Evolutionary conservation across 2,113 vertebrate species (phyloP), one percentile per base, ranked within the genome.

Genomic region (Casuarius casuarius): DNA sequence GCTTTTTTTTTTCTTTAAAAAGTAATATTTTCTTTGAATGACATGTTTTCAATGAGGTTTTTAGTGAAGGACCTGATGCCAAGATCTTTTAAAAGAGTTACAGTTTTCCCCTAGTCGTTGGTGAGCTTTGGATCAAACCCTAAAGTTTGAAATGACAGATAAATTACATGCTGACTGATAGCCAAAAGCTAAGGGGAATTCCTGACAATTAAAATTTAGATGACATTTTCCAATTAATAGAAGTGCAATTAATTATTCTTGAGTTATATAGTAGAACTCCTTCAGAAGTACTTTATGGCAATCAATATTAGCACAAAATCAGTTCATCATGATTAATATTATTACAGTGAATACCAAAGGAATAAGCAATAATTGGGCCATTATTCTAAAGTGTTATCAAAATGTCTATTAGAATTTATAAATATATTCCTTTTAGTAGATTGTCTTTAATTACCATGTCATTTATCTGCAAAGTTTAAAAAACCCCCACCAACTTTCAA

Each of bases 151-250:
- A 92, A 70, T 25, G 74, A 25, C 74, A 80, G 70, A 86, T 62
- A 82, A 89, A 87, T 75, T 74, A 15, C 18, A 31, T 23, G 19
- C 14, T 82, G 28, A 33, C 73, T 90, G 20, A 84, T 65, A 86
- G 20, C 13, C 13, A 83, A 63, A 73, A 76, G 28, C 81, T 72
- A 48, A 67, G 29, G 75, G 40, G 22, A 42, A 56, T 62, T 89
- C 48, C n/a, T 81, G 12, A 88, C 62, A 86, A 88, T 61, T 94
- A 87, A 89, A 80, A 73, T 90, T 26, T 73, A 38, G 74, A 38
- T 95, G 10, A 83, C 17, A 54, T 93, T 95, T 96, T 78, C 63
- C 52, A 87, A 63, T 76, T 89, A 90, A 71, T 86, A 71, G 58
- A 92, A 35, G 11, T 83, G 40, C 49, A 80, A 89, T 76, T 90